Percentiles rank a stretch among this genome's conserved stretches.
Conservation (phyloP, 2,113 vertebrate species). For the Cygnus buccinator region DNA sequence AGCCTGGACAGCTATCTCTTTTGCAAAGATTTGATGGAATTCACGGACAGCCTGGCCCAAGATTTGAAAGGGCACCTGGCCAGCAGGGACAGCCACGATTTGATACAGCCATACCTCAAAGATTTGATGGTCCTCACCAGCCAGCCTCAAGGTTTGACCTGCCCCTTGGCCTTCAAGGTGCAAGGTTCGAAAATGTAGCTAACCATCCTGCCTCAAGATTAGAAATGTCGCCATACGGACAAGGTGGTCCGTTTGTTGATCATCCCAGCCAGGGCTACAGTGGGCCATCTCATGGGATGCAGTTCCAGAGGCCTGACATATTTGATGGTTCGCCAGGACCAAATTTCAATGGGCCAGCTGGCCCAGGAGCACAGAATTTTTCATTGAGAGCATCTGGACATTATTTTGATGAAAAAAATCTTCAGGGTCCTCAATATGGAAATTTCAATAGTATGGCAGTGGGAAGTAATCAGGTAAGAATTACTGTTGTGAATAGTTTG, state of each 20-base stretch:
- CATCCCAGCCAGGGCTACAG: constrained; percentile 82
- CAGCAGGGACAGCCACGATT: constrained; percentile 82
- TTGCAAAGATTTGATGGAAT: constrained; percentile 84
- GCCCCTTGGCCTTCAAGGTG: constrained; percentile 78
- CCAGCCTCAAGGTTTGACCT: constrained; percentile 80
- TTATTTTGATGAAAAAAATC: constrained; percentile 85
- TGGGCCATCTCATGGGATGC: constrained; percentile 78
- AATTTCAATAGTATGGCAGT: constrained; percentile 77
- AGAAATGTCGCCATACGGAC: constrained; percentile 78
- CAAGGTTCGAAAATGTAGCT: constrained; percentile 79
- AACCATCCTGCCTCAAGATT: constrained; percentile 80
- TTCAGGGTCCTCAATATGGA: constrained; percentile 80
- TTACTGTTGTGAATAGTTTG: not conserved
- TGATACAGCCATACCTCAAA: constrained; percentile 80
- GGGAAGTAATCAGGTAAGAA: constrained; percentile 81
- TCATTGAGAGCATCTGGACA: constrained; percentile 78
- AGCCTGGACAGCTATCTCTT: constrained; percentile 78
- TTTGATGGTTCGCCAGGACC: constrained; percentile 82
- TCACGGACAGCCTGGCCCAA: constrained; percentile 82
- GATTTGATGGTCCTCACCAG: constrained; percentile 83
- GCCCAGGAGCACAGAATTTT: constrained; percentile 79
- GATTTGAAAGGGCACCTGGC: constrained; percentile 79
- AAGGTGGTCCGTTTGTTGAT: constrained; percentile 82
- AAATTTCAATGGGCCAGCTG: constrained; percentile 85
- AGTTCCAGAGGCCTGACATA: constrained; percentile 81